Percentiles rank a stretch among this genome's conserved stretches.
phyloP scores from a whole-genome alignment of 2,888 invertebrate species.

The Antheraea assamensis region DNA sequence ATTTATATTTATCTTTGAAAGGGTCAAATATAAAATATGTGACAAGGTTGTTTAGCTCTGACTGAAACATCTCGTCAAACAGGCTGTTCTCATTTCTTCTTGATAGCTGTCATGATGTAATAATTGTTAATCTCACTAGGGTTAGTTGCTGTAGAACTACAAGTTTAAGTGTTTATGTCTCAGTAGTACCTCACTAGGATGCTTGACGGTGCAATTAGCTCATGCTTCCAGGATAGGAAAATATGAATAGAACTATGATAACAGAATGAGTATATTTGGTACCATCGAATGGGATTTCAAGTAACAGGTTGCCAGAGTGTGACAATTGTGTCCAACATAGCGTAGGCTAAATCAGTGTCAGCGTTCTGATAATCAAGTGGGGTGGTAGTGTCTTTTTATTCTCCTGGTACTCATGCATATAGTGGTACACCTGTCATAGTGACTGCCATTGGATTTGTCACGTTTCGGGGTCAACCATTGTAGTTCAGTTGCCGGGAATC shows the following conservation, averaged over 20 bases:
- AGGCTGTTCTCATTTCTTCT: neutral
- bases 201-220: neutral
- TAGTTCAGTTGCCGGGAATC: too few relatives aligned
- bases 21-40: neutral
- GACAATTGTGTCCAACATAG: too few relatives aligned
- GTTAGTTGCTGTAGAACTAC: neutral
- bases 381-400: too few relatives aligned
- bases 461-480: too few relatives aligned
- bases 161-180: neutral
- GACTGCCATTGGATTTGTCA: too few relatives aligned
- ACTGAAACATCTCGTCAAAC: neutral
- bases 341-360: too few relatives aligned
- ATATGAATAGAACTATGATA: neutral
- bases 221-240: neutral
- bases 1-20: neutral
- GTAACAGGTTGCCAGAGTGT: too few relatives aligned
- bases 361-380: too few relatives aligned
- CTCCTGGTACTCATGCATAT: too few relatives aligned
- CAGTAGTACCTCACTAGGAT: neutral
- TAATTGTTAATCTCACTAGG: neutral
- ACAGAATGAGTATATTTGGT: too few relatives aligned
- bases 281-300: too few relatives aligned
- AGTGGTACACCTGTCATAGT: too few relatives aligned
- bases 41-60: neutral
- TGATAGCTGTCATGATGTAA: neutral